Percentiles rank a stretch among this genome's conserved stretches.
Conservation (phyloP, 2,888 invertebrate species). For the Perithous albicinctus region DNA sequence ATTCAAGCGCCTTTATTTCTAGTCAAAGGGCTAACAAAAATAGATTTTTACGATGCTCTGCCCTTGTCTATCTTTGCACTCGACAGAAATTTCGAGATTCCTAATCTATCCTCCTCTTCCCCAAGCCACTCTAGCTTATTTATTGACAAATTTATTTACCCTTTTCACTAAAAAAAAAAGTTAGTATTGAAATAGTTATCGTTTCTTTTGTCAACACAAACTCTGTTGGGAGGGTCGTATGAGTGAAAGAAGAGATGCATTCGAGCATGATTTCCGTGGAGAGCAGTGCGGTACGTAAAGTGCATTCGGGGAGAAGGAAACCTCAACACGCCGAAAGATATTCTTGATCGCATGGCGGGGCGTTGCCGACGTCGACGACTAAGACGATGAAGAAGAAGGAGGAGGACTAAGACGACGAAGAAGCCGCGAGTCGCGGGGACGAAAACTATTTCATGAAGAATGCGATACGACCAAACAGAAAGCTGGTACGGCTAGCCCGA, state of each 20-base stretch:
- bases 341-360: slow-evolving; percentile 77
- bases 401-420: slow-evolving; percentile 39
- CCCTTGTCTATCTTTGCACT: slow-evolving; percentile 65
- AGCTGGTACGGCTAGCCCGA: slow-evolving; percentile 67
- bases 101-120: slow-evolving; percentile 3
- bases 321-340: slow-evolving; percentile 74
- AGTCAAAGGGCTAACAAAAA: slow-evolving; percentile 72
- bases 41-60: slow-evolving; percentile 59
- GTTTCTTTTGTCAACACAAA: slow-evolving; percentile 38
- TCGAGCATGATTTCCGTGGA: slow-evolving; percentile 34
- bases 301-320: slow-evolving; percentile 53
- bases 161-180: slow-evolving; percentile 19
- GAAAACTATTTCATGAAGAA: slow-evolving; percentile 81
- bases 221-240: background rate
- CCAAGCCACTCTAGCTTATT: slow-evolving; percentile 5
- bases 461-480: slow-evolving; percentile 82
- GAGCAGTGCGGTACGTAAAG: slow-evolving; percentile 12
- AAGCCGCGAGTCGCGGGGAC: slow-evolving; percentile 72
- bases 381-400: slow-evolving; percentile 18
- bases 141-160: slow-evolving; percentile 40
- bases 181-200: slow-evolving; percentile 18
- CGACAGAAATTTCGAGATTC: slow-evolving; percentile 28
- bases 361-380: slow-evolving; percentile 43
- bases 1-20: slow-evolving; percentile 70
- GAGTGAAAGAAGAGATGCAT: slow-evolving; percentile 22